Percentiles rank a stretch among this genome's conserved stretches.
Conservation (phyloP, 2,888 invertebrate species). For the Amphipyra berbera region DNA sequence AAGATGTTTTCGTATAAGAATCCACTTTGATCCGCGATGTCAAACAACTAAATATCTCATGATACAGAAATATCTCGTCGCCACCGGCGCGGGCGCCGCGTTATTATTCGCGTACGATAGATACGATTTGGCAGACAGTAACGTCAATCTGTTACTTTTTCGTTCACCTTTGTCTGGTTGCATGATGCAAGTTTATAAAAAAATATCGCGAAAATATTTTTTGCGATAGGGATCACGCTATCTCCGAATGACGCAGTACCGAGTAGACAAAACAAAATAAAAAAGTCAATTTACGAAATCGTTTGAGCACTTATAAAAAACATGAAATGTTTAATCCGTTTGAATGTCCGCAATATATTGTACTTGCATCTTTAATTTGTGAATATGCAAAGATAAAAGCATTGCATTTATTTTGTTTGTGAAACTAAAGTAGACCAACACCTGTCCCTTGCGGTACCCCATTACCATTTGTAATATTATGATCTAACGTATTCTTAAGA, state of each 20-base stretch:
- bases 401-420: neutral
- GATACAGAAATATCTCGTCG: constrained; percentile 64
- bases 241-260: constrained; percentile 19
- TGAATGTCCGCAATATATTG: constrained; percentile 1
- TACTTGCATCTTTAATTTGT: neutral
- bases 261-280: constrained; percentile 44
- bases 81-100: constrained; percentile 63
- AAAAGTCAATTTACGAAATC: constrained; percentile 20
- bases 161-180: constrained; percentile 55
- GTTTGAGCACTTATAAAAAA: constrained; percentile 16
- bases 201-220: constrained; percentile 16
- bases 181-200: constrained; percentile 46
- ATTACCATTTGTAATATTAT: neutral
- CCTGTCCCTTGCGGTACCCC: constrained; percentile 6
- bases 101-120: constrained; percentile 59
- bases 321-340: constrained; percentile 8
- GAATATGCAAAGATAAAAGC: neutral
- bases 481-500: too few species aligned
- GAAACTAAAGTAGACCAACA: constrained; percentile 12
- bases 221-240: constrained; percentile 31
- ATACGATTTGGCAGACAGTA: constrained; percentile 67
- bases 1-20: constrained; percentile 35
- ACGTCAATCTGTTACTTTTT: constrained; percentile 38
- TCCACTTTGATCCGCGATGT: constrained; percentile 63
- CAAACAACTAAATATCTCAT: constrained; percentile 58